These are phyloP conservation scores for Stomatorhinus ivindoensis DNA, from an alignment of 2,113 vertebrate species.

Conservation along the genomic window DNA sequence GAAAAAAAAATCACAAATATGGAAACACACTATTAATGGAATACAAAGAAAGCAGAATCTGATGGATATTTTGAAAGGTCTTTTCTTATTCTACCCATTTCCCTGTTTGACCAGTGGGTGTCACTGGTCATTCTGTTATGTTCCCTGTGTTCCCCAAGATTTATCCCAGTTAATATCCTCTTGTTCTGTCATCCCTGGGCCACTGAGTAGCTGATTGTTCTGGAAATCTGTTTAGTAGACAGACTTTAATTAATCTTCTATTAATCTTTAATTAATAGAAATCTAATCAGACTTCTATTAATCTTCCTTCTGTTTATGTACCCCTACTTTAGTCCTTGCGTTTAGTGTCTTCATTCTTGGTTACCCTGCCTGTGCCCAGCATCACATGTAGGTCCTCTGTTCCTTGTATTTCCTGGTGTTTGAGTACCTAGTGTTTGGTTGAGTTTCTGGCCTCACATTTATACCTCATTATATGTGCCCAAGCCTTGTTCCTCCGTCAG, in stretches of 20 bases:
- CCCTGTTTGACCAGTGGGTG: background rate
- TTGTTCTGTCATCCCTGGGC: background rate
- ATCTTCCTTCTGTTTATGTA: background rate
- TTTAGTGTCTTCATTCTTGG: background rate
- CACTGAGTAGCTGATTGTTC: background rate
- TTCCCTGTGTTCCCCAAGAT: background rate
- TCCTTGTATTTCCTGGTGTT: background rate
- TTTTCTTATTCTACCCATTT: background rate
- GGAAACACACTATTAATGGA: background rate
- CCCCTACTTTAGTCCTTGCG: background rate
- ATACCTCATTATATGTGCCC: background rate
- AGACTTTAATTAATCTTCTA: too few species aligned
- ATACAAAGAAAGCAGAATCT: background rate
- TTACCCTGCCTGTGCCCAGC: background rate
- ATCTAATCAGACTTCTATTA: too few species aligned
- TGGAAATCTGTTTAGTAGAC: background rate
- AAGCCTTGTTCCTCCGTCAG: background rate
- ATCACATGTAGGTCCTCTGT: background rate
- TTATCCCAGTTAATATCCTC: background rate
- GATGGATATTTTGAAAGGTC: background rate
- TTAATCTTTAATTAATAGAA: too few species aligned
- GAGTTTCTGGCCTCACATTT: background rate
- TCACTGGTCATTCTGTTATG: background rate
- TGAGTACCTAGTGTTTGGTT: background rate
- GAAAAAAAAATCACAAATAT: background rate